Conservation (phyloP, 2,888 invertebrate species). For the Steinernema hermaphroditum region DNA sequence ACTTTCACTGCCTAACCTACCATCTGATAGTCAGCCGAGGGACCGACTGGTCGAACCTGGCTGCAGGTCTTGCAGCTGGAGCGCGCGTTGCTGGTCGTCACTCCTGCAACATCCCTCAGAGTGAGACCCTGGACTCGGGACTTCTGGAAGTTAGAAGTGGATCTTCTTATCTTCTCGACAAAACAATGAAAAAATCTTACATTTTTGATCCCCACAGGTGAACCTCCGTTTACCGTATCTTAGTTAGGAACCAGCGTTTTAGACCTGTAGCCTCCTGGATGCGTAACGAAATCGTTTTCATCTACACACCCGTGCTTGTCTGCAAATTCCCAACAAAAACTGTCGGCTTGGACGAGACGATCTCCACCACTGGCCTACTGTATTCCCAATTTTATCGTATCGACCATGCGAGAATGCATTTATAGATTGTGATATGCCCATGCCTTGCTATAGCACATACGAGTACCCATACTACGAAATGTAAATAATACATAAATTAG, state of each 20-base stretch:
- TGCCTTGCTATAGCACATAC: slow-evolving; percentile 23
- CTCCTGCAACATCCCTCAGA: slow-evolving; percentile 66
- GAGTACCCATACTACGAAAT: slow-evolving; percentile 19
- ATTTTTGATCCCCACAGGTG: slow-evolving; percentile 64
- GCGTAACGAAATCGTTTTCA: slow-evolving; percentile 67
- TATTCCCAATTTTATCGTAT: slow-evolving; percentile 67
- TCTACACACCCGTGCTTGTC: slow-evolving; percentile 69
- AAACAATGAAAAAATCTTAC: slow-evolving; percentile 58
- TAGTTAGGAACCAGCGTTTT: slow-evolving; percentile 35
- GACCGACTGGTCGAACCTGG: slow-evolving; percentile 68
- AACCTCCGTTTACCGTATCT: slow-evolving; percentile 31
- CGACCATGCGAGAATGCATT: slow-evolving; percentile 18
- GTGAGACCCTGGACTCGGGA: slow-evolving; percentile 55
- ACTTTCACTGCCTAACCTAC: slow-evolving; percentile 70
- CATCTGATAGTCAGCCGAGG: slow-evolving; percentile 68
- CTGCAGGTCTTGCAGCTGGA: slow-evolving; percentile 69
- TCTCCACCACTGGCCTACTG: slow-evolving; percentile 69
- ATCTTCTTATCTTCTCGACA: slow-evolving; percentile 65
- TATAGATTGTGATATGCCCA: slow-evolving; percentile 9
- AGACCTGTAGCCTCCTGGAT: slow-evolving; percentile 68
- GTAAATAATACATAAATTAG: not conserved
- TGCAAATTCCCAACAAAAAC: slow-evolving; percentile 69
- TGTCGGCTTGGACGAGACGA: slow-evolving; percentile 70
- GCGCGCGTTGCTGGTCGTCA: slow-evolving; percentile 68
- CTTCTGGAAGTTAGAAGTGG: slow-evolving; percentile 67